A percentile compares a stretch with the other conserved stretches of the same genome.
phyloP scores from a whole-genome alignment of 2,113 vertebrate species.

The Mus pahari region DNA sequence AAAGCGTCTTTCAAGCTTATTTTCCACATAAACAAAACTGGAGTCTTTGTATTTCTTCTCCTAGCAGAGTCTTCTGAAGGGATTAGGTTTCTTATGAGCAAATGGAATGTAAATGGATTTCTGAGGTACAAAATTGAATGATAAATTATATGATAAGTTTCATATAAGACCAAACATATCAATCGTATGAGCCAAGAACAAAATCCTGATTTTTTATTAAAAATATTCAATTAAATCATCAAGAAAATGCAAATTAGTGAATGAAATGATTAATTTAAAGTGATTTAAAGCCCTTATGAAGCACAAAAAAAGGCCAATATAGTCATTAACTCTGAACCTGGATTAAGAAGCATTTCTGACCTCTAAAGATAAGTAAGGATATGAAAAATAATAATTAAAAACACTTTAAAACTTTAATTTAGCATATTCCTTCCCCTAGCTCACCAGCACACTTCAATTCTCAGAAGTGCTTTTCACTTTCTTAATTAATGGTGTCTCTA shows the following conservation, averaged over 20 bases:
- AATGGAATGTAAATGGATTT: slow-evolving; percentile 4
- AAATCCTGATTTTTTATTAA: background rate
- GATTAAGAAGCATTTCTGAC: background rate
- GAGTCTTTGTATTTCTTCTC: background rate
- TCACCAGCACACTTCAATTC: background rate
- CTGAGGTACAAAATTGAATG: slow-evolving; percentile 27
- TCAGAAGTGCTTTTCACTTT: background rate
- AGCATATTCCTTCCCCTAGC: background rate
- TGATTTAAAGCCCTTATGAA: background rate
- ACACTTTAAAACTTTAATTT: background rate
- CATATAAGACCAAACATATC: slow-evolving; percentile 23
- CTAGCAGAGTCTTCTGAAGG: background rate
- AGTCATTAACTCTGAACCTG: slow-evolving; percentile 35
- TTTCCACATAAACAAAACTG: slow-evolving; percentile 38
- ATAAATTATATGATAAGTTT: slow-evolving; percentile 33
- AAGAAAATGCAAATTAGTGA: background rate
- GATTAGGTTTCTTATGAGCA: slow-evolving; percentile 8
- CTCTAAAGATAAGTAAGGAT: background rate
- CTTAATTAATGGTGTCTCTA: background rate
- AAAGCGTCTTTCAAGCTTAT: slow-evolving; percentile 25
- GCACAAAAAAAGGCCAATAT: background rate
- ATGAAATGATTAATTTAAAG: background rate
- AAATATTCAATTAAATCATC: background rate
- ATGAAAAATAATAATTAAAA: background rate
- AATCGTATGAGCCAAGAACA: slow-evolving; percentile 23